phyloP scores from a whole-genome alignment of 2,113 vertebrate species.

The Pampusana beccarii region DNA sequence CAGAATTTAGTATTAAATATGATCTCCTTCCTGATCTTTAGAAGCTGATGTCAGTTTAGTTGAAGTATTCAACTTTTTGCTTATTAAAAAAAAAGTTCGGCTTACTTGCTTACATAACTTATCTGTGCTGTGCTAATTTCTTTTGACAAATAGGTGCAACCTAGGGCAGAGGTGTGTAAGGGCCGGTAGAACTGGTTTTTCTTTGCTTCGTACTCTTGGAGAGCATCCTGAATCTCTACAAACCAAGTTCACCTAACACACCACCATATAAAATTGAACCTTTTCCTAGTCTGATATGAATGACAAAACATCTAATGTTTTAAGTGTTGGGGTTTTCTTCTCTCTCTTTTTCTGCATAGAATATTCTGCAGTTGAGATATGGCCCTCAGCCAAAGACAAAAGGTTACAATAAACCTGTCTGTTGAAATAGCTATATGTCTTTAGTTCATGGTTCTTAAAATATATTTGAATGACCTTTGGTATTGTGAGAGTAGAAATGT shows the following conservation, averaged over 20 bases:
- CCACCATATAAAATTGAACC: neutral
- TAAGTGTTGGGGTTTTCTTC: neutral
- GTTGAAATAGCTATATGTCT: constrained; percentile 4
- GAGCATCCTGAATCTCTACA: neutral
- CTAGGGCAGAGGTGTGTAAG: neutral
- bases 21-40: neutral
- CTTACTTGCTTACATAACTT: neutral
- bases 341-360: neutral
- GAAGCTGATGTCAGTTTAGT: neutral
- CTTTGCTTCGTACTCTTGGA: neutral
- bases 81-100: neutral
- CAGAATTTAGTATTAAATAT: neutral
- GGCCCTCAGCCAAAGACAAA: neutral
- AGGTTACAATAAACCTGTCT: neutral
- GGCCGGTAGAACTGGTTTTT: neutral
- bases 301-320: neutral
- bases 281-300: neutral
- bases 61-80: neutral
- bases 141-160: neutral
- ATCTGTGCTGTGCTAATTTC: neutral
- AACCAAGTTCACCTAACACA: neutral
- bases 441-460: neutral
- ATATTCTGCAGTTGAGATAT: neutral
- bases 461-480: neutral
- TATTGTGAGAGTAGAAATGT: neutral